A percentile compares a stretch with the other conserved stretches of the same genome.
phyloP scores from a whole-genome alignment of 2,888 invertebrate genomes.

The Ypsolopha scabrella region DNA sequence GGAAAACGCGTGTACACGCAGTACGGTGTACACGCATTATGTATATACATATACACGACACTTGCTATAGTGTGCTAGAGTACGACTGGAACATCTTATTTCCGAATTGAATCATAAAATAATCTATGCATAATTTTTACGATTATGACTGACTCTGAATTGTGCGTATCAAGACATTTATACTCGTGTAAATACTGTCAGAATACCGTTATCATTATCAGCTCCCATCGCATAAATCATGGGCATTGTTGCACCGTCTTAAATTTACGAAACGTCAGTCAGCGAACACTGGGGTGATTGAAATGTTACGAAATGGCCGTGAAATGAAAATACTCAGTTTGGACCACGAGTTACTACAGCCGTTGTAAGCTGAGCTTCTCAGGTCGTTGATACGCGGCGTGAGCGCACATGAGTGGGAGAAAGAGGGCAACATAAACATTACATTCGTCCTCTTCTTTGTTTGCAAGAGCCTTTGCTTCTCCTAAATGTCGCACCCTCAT shows the following conservation, averaged over 20 bases:
- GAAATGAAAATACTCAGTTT: conserved; percentile 49
- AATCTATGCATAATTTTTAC: too few species aligned
- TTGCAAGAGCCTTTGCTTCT: conserved; percentile 11
- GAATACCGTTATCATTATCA: too few species aligned
- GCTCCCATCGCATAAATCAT: conserved; percentile 11
- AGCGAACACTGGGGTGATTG: conserved; percentile 34
- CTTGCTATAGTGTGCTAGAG: too few species aligned
- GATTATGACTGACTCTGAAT: too few species aligned
- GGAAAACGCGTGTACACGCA: conserved; percentile 3
- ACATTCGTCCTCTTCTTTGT: conserved; percentile 26
- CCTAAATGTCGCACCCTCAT: neutral
- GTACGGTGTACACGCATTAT: conserved; percentile 7
- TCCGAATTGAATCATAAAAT: conserved; percentile 11
- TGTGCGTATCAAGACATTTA: too few species aligned
- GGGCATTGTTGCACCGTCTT: conserved; percentile 18
- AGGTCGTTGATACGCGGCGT: conserved; percentile 58
- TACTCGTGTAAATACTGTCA: too few species aligned
- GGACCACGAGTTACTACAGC: conserved; percentile 40
- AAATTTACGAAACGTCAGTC: conserved; percentile 30
- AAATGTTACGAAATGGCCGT: conserved; percentile 61
- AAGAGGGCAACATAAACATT: conserved; percentile 54
- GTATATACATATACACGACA: conserved; percentile 11
- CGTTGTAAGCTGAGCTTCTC: conserved; percentile 36
- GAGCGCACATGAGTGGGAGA: conserved; percentile 35
- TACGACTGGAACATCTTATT: conserved; percentile 8